phyloP scores from a whole-genome alignment of 2,797 vertebrate genomes.

The Tragopan temminckii region DNA sequence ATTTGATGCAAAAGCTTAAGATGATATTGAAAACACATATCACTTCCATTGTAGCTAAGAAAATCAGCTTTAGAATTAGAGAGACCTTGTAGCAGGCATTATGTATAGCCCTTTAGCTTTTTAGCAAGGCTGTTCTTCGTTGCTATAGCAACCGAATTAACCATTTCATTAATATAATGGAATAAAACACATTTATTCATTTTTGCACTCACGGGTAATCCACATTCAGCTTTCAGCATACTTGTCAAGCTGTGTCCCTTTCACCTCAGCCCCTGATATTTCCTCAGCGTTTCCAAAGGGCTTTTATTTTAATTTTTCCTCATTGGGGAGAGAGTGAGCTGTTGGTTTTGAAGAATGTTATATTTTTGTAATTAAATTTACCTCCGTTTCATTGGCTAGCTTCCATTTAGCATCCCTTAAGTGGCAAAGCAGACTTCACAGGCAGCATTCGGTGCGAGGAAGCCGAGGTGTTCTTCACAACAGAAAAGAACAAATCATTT shows the following conservation, averaged over 20 bases:
- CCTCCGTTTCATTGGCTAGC: slow-evolving; percentile 68
- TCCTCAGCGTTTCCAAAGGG: slow-evolving; percentile 55
- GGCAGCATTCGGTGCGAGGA: slow-evolving; percentile 32
- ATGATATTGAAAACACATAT: slow-evolving; percentile 83
- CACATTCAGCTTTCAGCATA: slow-evolving; percentile 64
- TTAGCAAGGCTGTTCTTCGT: slow-evolving; percentile 85
- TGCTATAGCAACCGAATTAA: slow-evolving; percentile 92
- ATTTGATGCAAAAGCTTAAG: slow-evolving; percentile 81
- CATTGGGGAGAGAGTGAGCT: background rate
- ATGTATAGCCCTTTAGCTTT: slow-evolving; percentile 86
- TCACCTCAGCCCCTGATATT: slow-evolving; percentile 63
- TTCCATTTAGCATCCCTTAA: slow-evolving; percentile 70
- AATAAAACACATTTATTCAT: slow-evolving; percentile 73
- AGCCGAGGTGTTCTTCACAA: slow-evolving; percentile 21
- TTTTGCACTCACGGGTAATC: slow-evolving; percentile 63
- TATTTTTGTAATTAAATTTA: slow-evolving; percentile 75
- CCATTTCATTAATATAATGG: slow-evolving; percentile 84
- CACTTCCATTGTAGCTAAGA: slow-evolving; percentile 81
- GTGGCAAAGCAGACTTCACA: slow-evolving; percentile 68
- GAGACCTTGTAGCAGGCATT: slow-evolving; percentile 86
- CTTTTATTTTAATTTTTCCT: slow-evolving; percentile 49
- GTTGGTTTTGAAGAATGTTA: slow-evolving; percentile 52
- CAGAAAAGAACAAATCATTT: slow-evolving; percentile 70
- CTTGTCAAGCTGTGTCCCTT: slow-evolving; percentile 55
- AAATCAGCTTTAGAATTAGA: slow-evolving; percentile 87